Evolutionary conservation across 37 sponge, comb jelly and placozoan species (phyloP).

Genomic region (Aplysina aerophoba): DNA sequence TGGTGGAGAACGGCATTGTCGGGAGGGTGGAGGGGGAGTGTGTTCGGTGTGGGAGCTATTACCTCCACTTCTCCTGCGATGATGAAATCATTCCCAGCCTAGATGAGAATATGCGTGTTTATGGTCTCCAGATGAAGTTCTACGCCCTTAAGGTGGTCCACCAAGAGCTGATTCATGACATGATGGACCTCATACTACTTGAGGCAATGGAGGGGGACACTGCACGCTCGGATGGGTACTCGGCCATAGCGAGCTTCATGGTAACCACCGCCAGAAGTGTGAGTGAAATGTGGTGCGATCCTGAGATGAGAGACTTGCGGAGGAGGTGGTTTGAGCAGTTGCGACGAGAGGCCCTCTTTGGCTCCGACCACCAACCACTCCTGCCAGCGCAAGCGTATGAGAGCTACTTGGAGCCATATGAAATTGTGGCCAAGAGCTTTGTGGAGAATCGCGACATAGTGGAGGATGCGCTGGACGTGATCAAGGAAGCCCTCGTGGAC

Average conservation of each 20-base stretch:
- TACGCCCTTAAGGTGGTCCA: conserved; percentile 19
- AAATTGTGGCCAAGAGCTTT: conserved; percentile 56
- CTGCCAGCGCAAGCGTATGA: background rate
- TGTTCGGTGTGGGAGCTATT: conserved; percentile 14
- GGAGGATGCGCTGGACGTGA: conserved; percentile 33
- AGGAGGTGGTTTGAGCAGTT: conserved; percentile 51
- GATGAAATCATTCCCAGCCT: background rate
- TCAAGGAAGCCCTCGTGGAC: conserved; percentile 63
- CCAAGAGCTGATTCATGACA: conserved; percentile 51
- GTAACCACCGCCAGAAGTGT: conserved; percentile 58
- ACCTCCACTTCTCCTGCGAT: background rate
- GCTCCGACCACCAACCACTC: background rate
- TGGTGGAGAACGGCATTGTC: conserved; percentile 46
- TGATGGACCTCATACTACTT: conserved; percentile 72
- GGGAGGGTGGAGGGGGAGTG: conserved; percentile 52
- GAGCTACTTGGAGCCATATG: conserved; percentile 74
- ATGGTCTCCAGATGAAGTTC: conserved; percentile 23
- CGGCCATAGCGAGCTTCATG: conserved; percentile 61
- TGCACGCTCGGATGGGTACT: conserved; percentile 28
- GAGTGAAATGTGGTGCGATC: conserved; percentile 75
- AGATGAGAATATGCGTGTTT: conserved; percentile 28
- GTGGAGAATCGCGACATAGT: conserved; percentile 44
- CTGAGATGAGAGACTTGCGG: conserved; percentile 56
- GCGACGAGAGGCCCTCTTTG: conserved; percentile 43
- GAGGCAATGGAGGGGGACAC: conserved; percentile 57